These are phyloP conservation scores for Aphis craccivora DNA, from an alignment of 1,140 invertebrate genomes.

Conservation along the genomic window DNA sequence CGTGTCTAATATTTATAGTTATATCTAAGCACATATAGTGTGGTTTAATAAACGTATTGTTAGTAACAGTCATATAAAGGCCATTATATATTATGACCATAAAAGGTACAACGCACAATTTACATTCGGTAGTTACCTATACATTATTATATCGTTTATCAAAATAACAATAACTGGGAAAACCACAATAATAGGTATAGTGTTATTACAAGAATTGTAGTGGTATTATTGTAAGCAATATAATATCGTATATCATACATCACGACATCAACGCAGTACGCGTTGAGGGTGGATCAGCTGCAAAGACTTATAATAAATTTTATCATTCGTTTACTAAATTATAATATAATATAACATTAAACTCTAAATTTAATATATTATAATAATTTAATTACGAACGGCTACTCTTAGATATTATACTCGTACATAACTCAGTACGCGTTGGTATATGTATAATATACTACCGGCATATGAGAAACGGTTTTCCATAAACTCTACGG, in stretches of 20 bases:
- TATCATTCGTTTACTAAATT: not conserved
- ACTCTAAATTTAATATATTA: not conserved
- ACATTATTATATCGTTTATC: not conserved
- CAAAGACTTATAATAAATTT: not conserved
- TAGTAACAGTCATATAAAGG: not conserved
- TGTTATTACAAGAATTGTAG: not conserved
- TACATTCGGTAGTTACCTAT: not conserved
- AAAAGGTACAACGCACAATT: not conserved
- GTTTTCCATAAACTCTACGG: not conserved
- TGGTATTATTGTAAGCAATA: not conserved
- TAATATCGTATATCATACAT: not conserved
- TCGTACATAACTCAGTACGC: not conserved
- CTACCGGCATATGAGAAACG: not conserved
- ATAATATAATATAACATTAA: not conserved
- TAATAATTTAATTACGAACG: not conserved
- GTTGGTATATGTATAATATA: not conserved
- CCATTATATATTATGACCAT: not conserved
- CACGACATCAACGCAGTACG: not conserved
- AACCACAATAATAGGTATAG: not conserved
- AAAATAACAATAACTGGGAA: not conserved
- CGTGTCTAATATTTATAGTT: not conserved
- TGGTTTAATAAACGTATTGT: not conserved
- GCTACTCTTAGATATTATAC: not conserved
- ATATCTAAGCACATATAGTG: not conserved
- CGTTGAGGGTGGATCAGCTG: not conserved